Base-by-base conservation (phyloP, 2,888 invertebrate genomes). In the Chloroclysta siterata region DNA sequence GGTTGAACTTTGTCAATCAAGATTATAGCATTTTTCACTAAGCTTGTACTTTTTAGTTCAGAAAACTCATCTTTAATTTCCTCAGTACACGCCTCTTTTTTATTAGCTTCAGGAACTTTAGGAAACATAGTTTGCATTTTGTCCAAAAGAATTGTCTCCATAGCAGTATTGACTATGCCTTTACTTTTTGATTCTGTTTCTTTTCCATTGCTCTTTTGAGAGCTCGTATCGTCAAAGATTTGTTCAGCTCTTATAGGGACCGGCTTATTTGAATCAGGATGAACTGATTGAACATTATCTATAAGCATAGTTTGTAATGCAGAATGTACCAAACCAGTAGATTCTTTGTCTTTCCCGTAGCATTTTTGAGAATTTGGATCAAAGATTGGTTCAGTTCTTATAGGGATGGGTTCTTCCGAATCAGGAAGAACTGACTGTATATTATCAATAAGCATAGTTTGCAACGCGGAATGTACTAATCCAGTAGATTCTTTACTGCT, bases 231-330 rank as follows among this genome's bases (percentile, higher is more conserved):
- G 5, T 60, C 53, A 36, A 51, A 28, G 7, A 41, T 41, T 39
- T 41, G 10, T 10, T 67, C 65, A 39, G 60, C 48, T 51, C 63
- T 64, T 44, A 69, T 65, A 7, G 66, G 62, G 11, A 72, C 52
- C 7, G 65, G 66, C 44, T 71, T 68, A 44, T 59, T n/a, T 14
- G 69, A 60, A 42, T 72, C 64, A 42, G 72, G 66, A 0, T 87
- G 72, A 33, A 85, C 62, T 11, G 83, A 75, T 51, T 86, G 89
- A 0, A 92, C 87, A 73, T 86, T 90, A 66, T 94, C 94, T 71
- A 93, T 88, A 6, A 94, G 80, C 50, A 94, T 93, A 15, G 93
- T 93, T 76, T 90, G 88, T 77, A 94, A 87, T 1, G 93, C 94
- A 22, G 89, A 89, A 44, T 86, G 87, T 41, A 93, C 72, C 46